These are phyloP conservation scores for Drosophila arizonae DNA, from an alignment of 1,140 invertebrate genomes.

Conservation along the genomic window DNA sequence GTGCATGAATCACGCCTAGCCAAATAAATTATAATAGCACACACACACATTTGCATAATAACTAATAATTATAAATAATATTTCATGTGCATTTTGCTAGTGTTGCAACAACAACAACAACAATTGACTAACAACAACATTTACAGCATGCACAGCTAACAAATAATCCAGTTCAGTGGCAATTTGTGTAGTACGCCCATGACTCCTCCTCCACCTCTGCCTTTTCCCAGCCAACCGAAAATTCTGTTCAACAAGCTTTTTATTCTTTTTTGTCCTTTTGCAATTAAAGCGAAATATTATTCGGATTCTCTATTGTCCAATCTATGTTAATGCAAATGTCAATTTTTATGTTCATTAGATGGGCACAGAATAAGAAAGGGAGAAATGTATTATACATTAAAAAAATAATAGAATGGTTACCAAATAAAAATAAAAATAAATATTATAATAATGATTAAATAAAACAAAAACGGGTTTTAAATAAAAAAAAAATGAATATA, in stretches of 20 bases:
- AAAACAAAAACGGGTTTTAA: too few relatives aligned
- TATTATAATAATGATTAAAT: not conserved
- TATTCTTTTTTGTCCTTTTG: conserved; percentile 30
- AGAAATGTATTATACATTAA: not conserved
- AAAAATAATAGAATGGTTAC: too few relatives aligned
- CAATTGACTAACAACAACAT: not conserved
- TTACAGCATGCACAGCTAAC: conserved; percentile 9
- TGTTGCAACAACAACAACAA: conserved; percentile 23
- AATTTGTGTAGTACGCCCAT: conserved; percentile 18
- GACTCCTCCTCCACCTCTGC: not conserved
- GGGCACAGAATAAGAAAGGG: conserved; percentile 19
- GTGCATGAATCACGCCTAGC: conserved; percentile 8
- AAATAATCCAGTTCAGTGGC: conserved; percentile 20
- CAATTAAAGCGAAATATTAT: conserved; percentile 33
- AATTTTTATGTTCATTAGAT: conserved; percentile 50
- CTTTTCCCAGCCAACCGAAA: not conserved
- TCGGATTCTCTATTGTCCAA: conserved; percentile 24
- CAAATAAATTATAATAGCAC: conserved; percentile 22
- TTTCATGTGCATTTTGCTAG: conserved; percentile 29
- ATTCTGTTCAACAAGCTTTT: not conserved
- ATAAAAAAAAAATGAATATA: too few relatives aligned
- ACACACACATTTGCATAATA: conserved; percentile 7
- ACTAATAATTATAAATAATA: conserved; percentile 35
- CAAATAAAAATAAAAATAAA: not conserved
- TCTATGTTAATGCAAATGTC: conserved; percentile 35